A percentile compares a stretch with the other conserved stretches of the same genome.
These are phyloP conservation scores for Dryas iulia DNA, from an alignment of 1,140 invertebrate genomes.

Conservation along the genomic window DNA sequence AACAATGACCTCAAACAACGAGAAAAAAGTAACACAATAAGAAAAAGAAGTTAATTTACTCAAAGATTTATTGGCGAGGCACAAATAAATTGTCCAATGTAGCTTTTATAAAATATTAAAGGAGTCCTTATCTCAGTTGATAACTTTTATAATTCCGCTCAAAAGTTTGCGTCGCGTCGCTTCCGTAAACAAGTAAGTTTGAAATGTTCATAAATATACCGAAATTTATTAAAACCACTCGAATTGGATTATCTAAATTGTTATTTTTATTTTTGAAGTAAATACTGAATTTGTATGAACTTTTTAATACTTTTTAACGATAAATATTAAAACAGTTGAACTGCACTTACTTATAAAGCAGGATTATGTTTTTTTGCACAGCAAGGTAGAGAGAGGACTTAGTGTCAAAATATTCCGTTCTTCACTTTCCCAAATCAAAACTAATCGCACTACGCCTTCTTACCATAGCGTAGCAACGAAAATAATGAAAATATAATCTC, in stretches of 20 bases:
- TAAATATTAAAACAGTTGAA: too few relatives aligned
- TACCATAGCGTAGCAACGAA: too few relatives aligned
- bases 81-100: background rate
- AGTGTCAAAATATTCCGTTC: too few relatives aligned
- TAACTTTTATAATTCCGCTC: background rate
- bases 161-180: background rate
- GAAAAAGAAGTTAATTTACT: background rate
- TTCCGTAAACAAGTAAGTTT: background rate
- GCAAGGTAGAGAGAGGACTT: too few relatives aligned
- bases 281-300: too few relatives aligned
- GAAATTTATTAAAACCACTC: background rate
- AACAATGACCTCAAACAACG: too few relatives aligned
- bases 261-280: background rate
- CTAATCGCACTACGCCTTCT: too few relatives aligned
- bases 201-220: background rate
- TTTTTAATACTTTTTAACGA: too few relatives aligned
- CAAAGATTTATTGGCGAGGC: background rate
- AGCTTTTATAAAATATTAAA: conserved; percentile 4
- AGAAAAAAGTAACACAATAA: background rate
- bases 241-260: background rate
- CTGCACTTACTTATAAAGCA: too few relatives aligned
- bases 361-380: too few relatives aligned
- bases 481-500: too few relatives aligned
- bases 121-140: background rate
- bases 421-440: too few relatives aligned